phyloP scores from a whole-genome alignment of 2,888 invertebrate species.

The Philereme transversata region DNA sequence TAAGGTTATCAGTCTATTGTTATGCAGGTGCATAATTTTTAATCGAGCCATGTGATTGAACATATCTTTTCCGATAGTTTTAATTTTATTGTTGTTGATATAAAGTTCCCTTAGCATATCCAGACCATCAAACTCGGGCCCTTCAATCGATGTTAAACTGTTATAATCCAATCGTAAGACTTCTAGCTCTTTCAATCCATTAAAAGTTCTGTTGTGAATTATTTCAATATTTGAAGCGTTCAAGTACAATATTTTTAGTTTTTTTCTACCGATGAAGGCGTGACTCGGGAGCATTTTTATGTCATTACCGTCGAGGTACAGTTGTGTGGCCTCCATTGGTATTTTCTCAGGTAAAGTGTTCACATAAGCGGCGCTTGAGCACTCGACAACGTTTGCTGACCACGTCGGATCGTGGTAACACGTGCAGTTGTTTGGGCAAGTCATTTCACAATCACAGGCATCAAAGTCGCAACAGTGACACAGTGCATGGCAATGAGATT shows the following conservation, averaged over 20 bases:
- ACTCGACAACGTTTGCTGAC: conserved; percentile 94
- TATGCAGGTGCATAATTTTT: conserved; percentile 87
- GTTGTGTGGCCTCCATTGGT: conserved; percentile 95
- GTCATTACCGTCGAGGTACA: conserved; percentile 93
- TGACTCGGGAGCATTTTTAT: conserved; percentile 90
- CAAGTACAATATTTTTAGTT: conserved; percentile 89
- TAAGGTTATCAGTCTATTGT: conserved; percentile 88
- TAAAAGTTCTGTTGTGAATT: conserved; percentile 92
- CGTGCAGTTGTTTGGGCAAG: conserved; percentile 93
- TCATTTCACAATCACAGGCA: conserved; percentile 96
- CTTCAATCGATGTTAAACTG: conserved; percentile 86
- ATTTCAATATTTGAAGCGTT: conserved; percentile 91
- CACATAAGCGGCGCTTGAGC: conserved; percentile 88
- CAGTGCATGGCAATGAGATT: conserved; percentile 92
- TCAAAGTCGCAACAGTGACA: conserved; percentile 96
- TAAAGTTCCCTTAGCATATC: conserved; percentile 88
- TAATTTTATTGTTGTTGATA: conserved; percentile 89
- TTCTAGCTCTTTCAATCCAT: conserved; percentile 91
- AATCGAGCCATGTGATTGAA: conserved; percentile 87
- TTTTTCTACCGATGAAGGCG: conserved; percentile 93
- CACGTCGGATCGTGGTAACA: conserved; percentile 95
- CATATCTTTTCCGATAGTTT: conserved; percentile 87
- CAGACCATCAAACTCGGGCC: conserved; percentile 92
- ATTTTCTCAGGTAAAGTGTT: conserved; percentile 90
- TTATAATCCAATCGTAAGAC: conserved; percentile 91